Conservation (phyloP, 2,797 vertebrate species). For the Rhinatrema bivittatum region DNA sequence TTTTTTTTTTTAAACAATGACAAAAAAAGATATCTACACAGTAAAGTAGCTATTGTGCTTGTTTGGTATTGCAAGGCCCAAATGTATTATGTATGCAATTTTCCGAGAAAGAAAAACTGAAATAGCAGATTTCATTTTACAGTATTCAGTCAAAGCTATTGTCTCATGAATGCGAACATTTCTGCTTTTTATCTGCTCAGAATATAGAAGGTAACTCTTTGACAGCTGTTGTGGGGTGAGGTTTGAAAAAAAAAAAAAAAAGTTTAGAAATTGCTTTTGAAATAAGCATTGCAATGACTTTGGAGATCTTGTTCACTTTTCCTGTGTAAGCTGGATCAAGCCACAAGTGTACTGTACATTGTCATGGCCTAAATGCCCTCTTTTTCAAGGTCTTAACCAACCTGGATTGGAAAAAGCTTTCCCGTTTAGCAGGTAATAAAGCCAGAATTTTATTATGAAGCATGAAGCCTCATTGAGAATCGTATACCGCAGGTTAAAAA, state of each 20-base stretch:
- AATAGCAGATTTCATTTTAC: conserved; percentile 65
- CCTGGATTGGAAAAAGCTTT: conserved; percentile 35
- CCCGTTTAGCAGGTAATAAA: conserved; percentile 24
- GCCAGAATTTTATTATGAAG: conserved; percentile 22
- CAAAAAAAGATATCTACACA: not conserved
- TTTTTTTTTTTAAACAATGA: conserved; percentile 3
- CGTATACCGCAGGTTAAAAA: too few relatives aligned
- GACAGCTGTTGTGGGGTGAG: conserved; percentile 34
- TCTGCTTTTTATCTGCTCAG: conserved; percentile 50
- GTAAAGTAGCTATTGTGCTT: conserved; percentile 62
- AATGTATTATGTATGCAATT: conserved; percentile 75
- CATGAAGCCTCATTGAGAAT: conserved; percentile 25
- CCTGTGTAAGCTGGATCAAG: too few relatives aligned
- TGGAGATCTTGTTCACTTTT: conserved; percentile 40
- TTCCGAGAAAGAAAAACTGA: conserved; percentile 57
- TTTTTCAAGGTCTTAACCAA: conserved; percentile 45
- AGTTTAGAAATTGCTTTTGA: conserved; percentile 58
- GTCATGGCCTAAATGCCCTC: too few relatives aligned
- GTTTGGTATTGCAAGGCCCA: conserved; percentile 60
- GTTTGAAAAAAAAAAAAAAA: too few relatives aligned
- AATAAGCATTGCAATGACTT: conserved; percentile 49
- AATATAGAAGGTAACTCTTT: conserved; percentile 41
- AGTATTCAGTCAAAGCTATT: conserved; percentile 57
- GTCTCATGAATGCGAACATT: conserved; percentile 63
- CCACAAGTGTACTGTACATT: too few relatives aligned